phyloP scores from a whole-genome alignment of 1,140 invertebrate genomes.

The Lutraria rhynchaena region DNA sequence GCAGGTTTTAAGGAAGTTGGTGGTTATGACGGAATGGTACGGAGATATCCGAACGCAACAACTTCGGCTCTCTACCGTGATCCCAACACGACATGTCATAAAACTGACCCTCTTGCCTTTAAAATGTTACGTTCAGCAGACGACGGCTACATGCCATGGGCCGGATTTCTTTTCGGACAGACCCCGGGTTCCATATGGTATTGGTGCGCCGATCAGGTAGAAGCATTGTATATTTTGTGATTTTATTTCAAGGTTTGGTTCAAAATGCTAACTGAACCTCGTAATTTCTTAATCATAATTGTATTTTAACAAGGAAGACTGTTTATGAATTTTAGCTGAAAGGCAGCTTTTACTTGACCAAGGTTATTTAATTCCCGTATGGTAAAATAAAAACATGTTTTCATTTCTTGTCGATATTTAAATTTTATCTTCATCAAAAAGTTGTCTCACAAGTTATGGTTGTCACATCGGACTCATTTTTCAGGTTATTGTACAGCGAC shows the following conservation, averaged over 20 bases:
- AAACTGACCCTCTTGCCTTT: constrained; percentile 63
- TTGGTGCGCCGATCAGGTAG: constrained; percentile 85
- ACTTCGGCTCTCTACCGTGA: constrained; percentile 58
- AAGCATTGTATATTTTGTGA: constrained; percentile 84
- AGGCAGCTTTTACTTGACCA: too few relatives aligned
- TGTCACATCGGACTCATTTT: too few relatives aligned
- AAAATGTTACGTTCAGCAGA: constrained; percentile 70
- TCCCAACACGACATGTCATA: constrained; percentile 60
- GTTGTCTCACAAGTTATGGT: too few relatives aligned
- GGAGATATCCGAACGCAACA: constrained; percentile 44
- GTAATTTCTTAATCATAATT: too few relatives aligned
- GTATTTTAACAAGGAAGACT: too few relatives aligned
- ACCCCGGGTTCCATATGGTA: constrained; percentile 84
- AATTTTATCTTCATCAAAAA: too few relatives aligned
- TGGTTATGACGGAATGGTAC: constrained; percentile 60
- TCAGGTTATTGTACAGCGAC: constrained; percentile 85
- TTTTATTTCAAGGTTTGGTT: too few relatives aligned
- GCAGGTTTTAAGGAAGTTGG: constrained; percentile 60
- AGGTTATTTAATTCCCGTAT: too few relatives aligned
- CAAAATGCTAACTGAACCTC: too few relatives aligned
- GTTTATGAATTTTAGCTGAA: too few relatives aligned
- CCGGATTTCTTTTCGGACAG: constrained; percentile 83
- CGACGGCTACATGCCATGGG: constrained; percentile 83
- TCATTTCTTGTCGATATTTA: too few relatives aligned
- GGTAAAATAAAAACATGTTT: too few relatives aligned